phyloP scores from a whole-genome alignment of 1,140 invertebrate genomes.

The Ditylenchus dipsaci region DNA sequence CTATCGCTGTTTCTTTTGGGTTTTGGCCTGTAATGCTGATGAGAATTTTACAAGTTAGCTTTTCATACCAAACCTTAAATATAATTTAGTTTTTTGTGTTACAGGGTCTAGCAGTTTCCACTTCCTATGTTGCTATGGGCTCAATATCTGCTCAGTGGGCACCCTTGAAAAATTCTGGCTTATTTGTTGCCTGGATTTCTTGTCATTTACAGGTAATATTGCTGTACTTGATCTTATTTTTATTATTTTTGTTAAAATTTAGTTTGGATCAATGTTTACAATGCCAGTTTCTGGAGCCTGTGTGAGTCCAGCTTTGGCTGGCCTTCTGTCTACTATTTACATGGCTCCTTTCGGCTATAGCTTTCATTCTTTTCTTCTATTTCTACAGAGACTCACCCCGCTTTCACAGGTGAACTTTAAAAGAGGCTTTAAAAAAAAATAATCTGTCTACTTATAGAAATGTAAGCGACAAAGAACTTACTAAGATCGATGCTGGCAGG shows the following conservation, averaged over 20 bases:
- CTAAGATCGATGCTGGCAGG: slow-evolving; percentile 26
- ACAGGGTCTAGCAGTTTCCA: neutral
- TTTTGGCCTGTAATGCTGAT: neutral
- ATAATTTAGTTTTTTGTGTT: too few relatives aligned
- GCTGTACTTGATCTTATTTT: neutral
- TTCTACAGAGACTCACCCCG: slow-evolving; percentile 6
- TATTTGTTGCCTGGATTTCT: neutral
- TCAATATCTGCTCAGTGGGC: neutral
- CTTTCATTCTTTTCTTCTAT: neutral
- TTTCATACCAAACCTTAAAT: too few relatives aligned
- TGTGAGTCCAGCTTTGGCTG: neutral
- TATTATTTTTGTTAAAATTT: neutral
- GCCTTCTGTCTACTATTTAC: neutral
- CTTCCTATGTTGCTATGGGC: neutral
- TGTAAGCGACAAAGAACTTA: slow-evolving; percentile 28
- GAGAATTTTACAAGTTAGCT: neutral
- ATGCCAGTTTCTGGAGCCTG: neutral
- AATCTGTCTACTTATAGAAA: slow-evolving; percentile 10
- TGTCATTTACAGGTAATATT: neutral
- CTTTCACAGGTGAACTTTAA: slow-evolving; percentile 7
- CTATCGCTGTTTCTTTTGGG: neutral
- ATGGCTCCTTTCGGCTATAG: neutral
- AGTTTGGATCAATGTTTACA: slow-evolving; percentile 4
- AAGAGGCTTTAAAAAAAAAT: too few relatives aligned
- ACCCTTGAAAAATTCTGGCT: neutral